phyloP scores from a whole-genome alignment of 2,888 invertebrate species.

The Hyles lineata region DNA sequence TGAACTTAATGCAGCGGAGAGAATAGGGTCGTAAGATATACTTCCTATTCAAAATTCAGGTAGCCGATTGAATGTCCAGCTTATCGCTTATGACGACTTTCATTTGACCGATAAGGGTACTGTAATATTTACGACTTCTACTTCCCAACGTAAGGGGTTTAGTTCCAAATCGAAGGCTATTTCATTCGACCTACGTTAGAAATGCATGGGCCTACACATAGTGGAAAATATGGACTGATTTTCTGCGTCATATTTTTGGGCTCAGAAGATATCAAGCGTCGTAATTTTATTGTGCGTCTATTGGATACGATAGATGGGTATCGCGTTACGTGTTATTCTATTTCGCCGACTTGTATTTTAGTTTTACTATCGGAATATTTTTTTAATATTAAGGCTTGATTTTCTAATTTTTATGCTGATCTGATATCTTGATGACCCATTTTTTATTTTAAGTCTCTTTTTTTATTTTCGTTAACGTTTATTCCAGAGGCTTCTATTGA shows the following conservation, averaged over 20 bases:
- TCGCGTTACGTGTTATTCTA: background rate
- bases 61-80: background rate
- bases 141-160: background rate
- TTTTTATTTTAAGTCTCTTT: too few species aligned
- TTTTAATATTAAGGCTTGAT: too few species aligned
- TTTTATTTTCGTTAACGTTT: too few species aligned
- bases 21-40: background rate
- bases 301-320: background rate
- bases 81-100: background rate
- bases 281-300: background rate
- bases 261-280: background rate
- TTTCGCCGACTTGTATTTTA: background rate
- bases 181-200: background rate
- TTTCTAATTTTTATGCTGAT: too few species aligned
- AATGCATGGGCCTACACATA: background rate
- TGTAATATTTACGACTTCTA: conserved; percentile 1
- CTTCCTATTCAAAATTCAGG: background rate
- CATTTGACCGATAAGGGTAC: background rate
- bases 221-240: background rate
- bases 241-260: background rate
- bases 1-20: too few species aligned
- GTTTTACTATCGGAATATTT: too few species aligned
- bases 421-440: too few species aligned
- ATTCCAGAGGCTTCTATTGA: too few species aligned
- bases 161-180: background rate